Base-by-base conservation (phyloP, 2,888 invertebrate genomes). In the Epistrophe grossulariae region DNA sequence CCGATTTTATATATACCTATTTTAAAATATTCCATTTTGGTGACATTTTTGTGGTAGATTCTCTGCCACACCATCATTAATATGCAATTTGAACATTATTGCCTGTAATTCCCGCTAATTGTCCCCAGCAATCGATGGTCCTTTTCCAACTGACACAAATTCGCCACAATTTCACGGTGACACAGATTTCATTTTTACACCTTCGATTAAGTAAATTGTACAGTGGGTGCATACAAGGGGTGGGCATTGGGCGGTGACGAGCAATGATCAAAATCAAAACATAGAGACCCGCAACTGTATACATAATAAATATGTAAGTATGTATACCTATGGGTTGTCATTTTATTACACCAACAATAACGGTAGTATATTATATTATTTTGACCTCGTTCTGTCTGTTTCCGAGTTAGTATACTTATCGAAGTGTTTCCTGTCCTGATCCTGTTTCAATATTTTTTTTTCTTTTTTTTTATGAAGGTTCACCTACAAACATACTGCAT, bases 71-170 rank as follows among this genome's bases (percentile, higher is more conserved):
- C 40, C 59, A 73, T 70, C 78, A 85, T 84, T 77, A 81, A 68
- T 73, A 81, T 73, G 52, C 81, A 78, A 81, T 84, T 84, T 68
- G 66, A 60, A 55, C 52, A 73, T 77, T 74, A 85, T 79, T 76
- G 71, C 79, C 35, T 50, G 59, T 68, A 76, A 76, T 79, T 68
- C 35, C 79, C 79, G 72, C 71, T 79, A 87, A 83, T 87, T 83
- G 83, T 79, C 79, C 83, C 79, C 83, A 72, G 48, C 82, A 87
- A 83, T 83, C 87, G 74, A 79, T 79, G 79, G 83, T 66, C 79
- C 87, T 60, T 40, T 40, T 72, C 55, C 74, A 76, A 74, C 38
- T 85, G 74, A 72, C 83, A 72, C 83, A 79, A 79, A 87, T 83
- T 79, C 43, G 76, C 83, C 72, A 45, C 74, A 83, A 64, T 17